These are phyloP conservation scores for Enteromius anoplus DNA, from an alignment of 2,797 vertebrate species.

Conservation along the genomic window DNA sequence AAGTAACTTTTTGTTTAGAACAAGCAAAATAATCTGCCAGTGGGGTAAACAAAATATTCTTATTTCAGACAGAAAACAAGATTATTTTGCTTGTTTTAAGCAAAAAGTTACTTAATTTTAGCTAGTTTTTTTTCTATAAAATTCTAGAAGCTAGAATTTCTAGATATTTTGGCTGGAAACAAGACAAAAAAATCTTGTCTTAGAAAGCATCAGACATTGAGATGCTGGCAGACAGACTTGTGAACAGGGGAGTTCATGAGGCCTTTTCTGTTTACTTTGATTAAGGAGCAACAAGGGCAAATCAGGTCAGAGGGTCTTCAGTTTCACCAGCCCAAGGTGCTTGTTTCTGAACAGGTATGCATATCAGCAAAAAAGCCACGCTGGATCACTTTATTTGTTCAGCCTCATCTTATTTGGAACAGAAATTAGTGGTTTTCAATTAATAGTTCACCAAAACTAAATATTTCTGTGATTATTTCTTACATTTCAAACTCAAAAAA, in stretches of 20 bases:
- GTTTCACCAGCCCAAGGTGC: conserved; percentile 20
- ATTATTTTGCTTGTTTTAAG: no score
- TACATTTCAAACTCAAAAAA: neutral
- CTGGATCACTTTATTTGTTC: neutral
- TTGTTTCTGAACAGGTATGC: conserved; percentile 14
- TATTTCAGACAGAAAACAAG: no score
- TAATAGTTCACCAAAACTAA: neutral
- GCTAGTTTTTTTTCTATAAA: no score
- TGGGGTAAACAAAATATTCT: no score
- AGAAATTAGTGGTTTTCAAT: neutral
- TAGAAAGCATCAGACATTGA: neutral
- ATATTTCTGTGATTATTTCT: neutral
- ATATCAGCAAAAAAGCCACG: conserved; percentile 6
- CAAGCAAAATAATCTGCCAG: no score
- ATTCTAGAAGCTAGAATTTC: no score
- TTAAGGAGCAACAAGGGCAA: conserved; percentile 65
- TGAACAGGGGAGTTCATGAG: conserved; percentile 56
- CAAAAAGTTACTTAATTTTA: no score
- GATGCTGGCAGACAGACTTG: neutral
- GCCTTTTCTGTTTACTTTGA: conserved; percentile 65
- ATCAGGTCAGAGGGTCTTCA: conserved; percentile 61
- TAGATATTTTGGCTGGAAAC: no score
- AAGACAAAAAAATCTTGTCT: no score
- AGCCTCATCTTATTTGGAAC: neutral
- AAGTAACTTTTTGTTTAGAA: no score